Evolutionary conservation across 2,113 vertebrate species (phyloP).

Genomic region (Varanus salvator): DNA sequence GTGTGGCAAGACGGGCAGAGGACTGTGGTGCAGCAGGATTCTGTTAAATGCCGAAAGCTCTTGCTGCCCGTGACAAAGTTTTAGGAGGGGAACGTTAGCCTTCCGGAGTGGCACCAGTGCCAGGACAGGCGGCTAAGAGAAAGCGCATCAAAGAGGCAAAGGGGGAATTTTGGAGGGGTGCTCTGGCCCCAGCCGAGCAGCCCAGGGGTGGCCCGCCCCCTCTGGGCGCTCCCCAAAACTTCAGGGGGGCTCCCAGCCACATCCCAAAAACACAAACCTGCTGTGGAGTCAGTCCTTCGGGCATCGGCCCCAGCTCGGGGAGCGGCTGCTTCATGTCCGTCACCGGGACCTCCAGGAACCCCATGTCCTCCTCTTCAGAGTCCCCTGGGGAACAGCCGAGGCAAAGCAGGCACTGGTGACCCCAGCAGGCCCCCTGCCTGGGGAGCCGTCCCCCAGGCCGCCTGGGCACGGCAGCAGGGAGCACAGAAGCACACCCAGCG

Average conservation of each 20-base stretch:
- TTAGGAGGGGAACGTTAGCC: no score
- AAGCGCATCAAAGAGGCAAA: no score
- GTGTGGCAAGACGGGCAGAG: no score
- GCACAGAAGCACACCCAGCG: no score
- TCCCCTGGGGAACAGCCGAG: slow-evolving; percentile 79
- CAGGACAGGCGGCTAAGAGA: no score
- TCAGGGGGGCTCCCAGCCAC: fast-evolving
- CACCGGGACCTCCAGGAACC: slow-evolving; percentile 89
- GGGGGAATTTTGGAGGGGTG: no score
- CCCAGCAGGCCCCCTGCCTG: no score
- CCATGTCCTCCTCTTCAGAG: slow-evolving; percentile 89
- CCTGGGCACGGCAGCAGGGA: not conserved
- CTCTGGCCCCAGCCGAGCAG: not conserved
- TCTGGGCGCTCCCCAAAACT: not conserved
- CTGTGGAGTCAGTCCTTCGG: slow-evolving; percentile 89
- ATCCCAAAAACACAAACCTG: slow-evolving; percentile 80
- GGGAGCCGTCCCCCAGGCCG: not conserved
- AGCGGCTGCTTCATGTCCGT: slow-evolving; percentile 88
- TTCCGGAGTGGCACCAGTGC: no score
- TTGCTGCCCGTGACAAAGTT: no score
- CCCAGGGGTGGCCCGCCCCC: not conserved
- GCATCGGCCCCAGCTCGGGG: slow-evolving; percentile 91
- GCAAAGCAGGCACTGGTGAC: not conserved
- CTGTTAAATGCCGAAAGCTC: not conserved
- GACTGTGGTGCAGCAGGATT: no score